Conservation (phyloP, 2,888 invertebrate genomes). For the Scrobipalpa atriplicella region DNA sequence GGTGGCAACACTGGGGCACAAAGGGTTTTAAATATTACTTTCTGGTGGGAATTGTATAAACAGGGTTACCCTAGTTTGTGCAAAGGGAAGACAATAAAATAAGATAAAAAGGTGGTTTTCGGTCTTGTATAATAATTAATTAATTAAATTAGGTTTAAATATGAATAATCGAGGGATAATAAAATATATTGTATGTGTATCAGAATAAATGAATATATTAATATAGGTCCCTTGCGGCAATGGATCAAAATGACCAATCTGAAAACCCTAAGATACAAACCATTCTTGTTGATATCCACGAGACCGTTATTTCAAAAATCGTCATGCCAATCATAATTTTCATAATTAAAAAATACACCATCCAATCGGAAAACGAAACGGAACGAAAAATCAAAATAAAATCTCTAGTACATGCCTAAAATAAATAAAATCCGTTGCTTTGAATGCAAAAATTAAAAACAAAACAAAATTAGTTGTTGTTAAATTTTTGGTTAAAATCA, state of each 20-base stretch:
- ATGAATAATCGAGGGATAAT: neutral
- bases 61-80: neutral
- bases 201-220: neutral
- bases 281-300: too few relatives aligned
- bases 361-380: constrained; percentile 41
- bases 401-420: constrained; percentile 49
- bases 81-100: neutral
- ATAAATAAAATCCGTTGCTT: constrained; percentile 37
- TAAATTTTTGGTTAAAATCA: constrained; percentile 26
- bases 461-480: constrained; percentile 26
- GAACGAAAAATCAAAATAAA: constrained; percentile 42
- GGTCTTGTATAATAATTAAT: neutral
- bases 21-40: constrained; percentile 15
- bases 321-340: constrained; percentile 47
- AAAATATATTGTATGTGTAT: neutral
- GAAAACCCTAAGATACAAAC: constrained; percentile 4
- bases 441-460: constrained; percentile 35
- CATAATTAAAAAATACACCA: constrained; percentile 37
- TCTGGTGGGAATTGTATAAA: neutral
- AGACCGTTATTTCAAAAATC: constrained; percentile 26
- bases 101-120: neutral
- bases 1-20: constrained; percentile 36
- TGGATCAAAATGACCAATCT: neutral
- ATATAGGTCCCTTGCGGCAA: neutral
- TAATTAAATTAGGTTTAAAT: too few relatives aligned